Evolutionary conservation across 2,113 vertebrate species (phyloP).

Genomic region (Paradisaea rubra): DNA sequence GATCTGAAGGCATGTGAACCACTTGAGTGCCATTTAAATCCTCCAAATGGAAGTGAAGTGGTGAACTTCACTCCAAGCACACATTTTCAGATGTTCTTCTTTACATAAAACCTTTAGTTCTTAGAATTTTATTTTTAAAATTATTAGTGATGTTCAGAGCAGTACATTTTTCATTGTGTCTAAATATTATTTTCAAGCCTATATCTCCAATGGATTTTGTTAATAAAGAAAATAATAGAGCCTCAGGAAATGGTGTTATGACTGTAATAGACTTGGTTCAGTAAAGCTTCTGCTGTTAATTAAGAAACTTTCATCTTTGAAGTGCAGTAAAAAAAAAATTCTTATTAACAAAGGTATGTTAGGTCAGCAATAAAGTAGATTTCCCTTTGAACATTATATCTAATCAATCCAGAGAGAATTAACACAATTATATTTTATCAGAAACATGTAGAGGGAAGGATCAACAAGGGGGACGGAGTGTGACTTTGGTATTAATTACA

Average conservation of each 20-base stretch:
- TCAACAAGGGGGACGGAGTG: slow-evolving; percentile 28
- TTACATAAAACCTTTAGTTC: slow-evolving; percentile 39
- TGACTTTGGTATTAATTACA: slow-evolving; percentile 58
- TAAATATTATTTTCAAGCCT: slow-evolving; percentile 53
- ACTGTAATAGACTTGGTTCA: slow-evolving; percentile 64
- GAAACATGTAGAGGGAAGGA: slow-evolving; percentile 53
- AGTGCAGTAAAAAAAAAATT: slow-evolving; percentile 51
- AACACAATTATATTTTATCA: slow-evolving; percentile 72
- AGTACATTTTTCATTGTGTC: slow-evolving; percentile 30
- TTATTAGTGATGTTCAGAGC: neutral
- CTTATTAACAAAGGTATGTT: slow-evolving; percentile 64
- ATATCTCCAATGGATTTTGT: slow-evolving; percentile 55
- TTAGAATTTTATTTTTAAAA: slow-evolving; percentile 51
- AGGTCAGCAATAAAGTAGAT: slow-evolving; percentile 67
- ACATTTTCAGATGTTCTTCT: slow-evolving; percentile 41
- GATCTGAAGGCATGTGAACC: neutral
- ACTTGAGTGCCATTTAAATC: neutral
- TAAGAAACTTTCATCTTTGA: slow-evolving; percentile 75
- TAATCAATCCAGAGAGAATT: slow-evolving; percentile 68
- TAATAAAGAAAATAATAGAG: slow-evolving; percentile 67
- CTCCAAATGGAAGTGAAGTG: slow-evolving; percentile 22
- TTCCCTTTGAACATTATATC: slow-evolving; percentile 60
- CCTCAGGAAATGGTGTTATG: slow-evolving; percentile 61
- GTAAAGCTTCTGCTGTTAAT: slow-evolving; percentile 73
- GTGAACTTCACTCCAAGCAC: neutral